Percentiles rank a stretch among this genome's conserved stretches.
Conservation (phyloP, 2,797 vertebrate genomes). For the Zenarchopterus dispar region DNA sequence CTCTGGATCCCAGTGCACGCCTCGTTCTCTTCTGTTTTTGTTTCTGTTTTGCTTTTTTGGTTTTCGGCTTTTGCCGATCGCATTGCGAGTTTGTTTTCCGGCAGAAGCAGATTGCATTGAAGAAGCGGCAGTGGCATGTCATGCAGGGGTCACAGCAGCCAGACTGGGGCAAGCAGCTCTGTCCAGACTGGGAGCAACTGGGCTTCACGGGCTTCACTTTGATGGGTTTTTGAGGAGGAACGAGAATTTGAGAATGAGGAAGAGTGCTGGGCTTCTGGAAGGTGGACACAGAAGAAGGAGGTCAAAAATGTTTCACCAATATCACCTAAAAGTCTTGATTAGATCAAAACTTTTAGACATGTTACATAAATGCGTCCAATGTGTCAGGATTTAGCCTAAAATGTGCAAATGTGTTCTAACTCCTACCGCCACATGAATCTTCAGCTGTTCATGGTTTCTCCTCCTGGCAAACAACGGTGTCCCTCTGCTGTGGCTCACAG, state of each 20-base stretch:
- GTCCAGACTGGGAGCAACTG: slow-evolving; percentile 81
- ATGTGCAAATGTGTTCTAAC: too few relatives aligned
- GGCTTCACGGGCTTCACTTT: slow-evolving; percentile 1
- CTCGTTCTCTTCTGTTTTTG: neutral
- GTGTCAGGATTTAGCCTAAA: too few relatives aligned
- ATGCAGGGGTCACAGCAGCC: slow-evolving; percentile 85
- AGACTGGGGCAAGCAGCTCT: slow-evolving; percentile 85
- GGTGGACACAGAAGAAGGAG: slow-evolving; percentile 5
- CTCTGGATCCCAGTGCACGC: neutral
- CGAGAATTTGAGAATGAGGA: neutral
- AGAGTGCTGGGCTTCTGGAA: slow-evolving; percentile 42
- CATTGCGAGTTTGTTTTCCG: slow-evolving; percentile 70
- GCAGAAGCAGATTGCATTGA: slow-evolving; percentile 87
- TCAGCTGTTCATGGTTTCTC: slow-evolving; percentile 53
- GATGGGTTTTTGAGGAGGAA: neutral
- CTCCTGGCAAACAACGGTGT: slow-evolving; percentile 70
- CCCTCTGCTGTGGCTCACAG: slow-evolving; percentile 32
- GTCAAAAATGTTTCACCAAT: neutral
- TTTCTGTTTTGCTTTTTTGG: neutral
- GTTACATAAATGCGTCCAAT: too few relatives aligned
- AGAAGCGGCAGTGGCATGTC: slow-evolving; percentile 90
- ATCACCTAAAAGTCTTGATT: too few relatives aligned
- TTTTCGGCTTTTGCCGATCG: slow-evolving; percentile 27
- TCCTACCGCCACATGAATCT: slow-evolving; percentile 47
- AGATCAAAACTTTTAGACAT: too few relatives aligned